phyloP scores from a whole-genome alignment of 2,113 vertebrate species.

The Grammatotria lemairii region DNA sequence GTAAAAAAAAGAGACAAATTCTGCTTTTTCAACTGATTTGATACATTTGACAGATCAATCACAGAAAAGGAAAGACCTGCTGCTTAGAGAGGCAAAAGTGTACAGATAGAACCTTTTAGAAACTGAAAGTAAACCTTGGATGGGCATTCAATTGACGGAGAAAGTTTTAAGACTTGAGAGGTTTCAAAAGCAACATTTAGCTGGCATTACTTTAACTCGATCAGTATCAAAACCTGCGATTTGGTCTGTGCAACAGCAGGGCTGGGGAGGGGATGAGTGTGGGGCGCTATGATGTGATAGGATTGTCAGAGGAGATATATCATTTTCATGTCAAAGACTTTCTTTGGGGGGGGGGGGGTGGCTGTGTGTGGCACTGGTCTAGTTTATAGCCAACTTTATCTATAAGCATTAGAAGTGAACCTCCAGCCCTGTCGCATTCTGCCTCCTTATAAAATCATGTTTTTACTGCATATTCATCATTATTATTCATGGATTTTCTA shows the following conservation, averaged over 20 bases:
- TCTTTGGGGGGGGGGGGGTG: background rate
- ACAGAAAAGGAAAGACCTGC: background rate
- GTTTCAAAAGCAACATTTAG: background rate
- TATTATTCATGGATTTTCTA: background rate
- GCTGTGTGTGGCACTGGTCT: background rate
- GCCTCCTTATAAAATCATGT: background rate
- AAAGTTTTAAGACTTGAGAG: background rate
- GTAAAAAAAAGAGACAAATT: background rate
- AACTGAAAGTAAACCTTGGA: background rate
- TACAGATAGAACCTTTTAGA: background rate
- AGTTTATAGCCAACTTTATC: background rate
- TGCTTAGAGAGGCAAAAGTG: background rate
- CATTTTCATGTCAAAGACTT: background rate
- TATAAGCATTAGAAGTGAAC: background rate
- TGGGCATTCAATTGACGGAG: background rate
- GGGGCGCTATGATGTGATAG: background rate
- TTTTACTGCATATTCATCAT: background rate
- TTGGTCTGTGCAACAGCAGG: background rate
- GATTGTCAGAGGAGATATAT: background rate
- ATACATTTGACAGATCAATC: background rate
- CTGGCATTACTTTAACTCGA: background rate
- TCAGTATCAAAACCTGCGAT: background rate
- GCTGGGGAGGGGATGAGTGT: background rate
- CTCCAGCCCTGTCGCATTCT: background rate
- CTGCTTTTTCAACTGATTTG: background rate